Base-by-base conservation (phyloP, 1,140 invertebrate species). In the Goniozus legneri region DNA sequence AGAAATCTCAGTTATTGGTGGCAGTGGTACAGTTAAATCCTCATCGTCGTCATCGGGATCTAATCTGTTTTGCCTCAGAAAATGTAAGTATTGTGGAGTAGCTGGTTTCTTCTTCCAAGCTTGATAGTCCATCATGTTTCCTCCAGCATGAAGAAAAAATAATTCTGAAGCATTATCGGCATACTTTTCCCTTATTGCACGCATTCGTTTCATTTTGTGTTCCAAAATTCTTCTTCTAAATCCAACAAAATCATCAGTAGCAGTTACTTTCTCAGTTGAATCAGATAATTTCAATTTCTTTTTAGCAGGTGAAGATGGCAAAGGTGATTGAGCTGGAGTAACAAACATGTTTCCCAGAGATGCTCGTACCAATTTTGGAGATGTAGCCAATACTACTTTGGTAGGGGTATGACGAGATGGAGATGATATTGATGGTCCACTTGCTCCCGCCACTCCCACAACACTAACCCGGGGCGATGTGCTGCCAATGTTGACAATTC, bases 71-170 rank as follows among this genome's bases (percentile, higher is more conserved):
- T 85, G 82, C 57, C 86, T 84, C 48, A 91, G 71, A 67, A 89
- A 92, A 35, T 83, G 80, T 30, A 85, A 61, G 54, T 91, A 86
- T 61, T 86, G 82, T 30, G 83, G 80, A 18, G 82, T 82, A 32
- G 84, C 80, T 41, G 88, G 84, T 61, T 84, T 78, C 69, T 91
- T 92, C 50, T 84, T 84, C 87, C 90, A 95, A 22, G 79, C 72
- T 57, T 82, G 80, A 69, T 86, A 91, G 66, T 95, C 92, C 81
- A 92, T 87, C 73, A 94, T 84, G 71, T 92, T 92, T 27, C 89
- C 89, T 50, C 87, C 86, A 60, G 81, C 82, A 73, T 92, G 86
- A 32, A 95, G 79, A 71, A 90, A 93, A 77, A 86, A 95, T 40
- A 87, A 75, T 76, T 95, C 92, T 37, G 87, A 82, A 53, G 88